Evolutionary conservation across 2,113 vertebrate genomes (phyloP).

Genomic region (Motacilla alba): DNA sequence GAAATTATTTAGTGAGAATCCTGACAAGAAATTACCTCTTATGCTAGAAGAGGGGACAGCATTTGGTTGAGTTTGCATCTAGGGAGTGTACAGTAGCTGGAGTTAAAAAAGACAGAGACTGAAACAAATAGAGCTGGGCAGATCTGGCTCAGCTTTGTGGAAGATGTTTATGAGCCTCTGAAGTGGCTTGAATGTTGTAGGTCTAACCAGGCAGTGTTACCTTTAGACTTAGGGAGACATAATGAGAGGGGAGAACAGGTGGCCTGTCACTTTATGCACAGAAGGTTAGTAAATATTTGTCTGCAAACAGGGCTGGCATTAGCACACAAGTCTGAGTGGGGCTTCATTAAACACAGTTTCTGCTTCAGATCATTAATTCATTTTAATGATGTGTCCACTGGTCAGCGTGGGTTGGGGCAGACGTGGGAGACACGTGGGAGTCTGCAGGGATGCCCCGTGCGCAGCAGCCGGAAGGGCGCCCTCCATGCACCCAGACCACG

Average conservation of each 20-base stretch:
- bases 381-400: conserved; percentile 60
- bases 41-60: neutral
- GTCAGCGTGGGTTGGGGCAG: neutral
- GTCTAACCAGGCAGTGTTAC: neutral
- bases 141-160: neutral
- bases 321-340: neutral
- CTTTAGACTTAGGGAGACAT: neutral
- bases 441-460: neutral
- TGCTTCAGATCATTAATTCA: conserved; percentile 68
- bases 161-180: neutral
- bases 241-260: conserved; percentile 50
- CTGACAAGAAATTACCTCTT: conserved; percentile 33
- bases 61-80: conserved; percentile 18
- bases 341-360: conserved; percentile 67
- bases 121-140: conserved; percentile 22
- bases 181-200: neutral
- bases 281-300: conserved; percentile 56
- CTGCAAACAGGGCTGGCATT: conserved; percentile 51
- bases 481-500: neutral
- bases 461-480: neutral
- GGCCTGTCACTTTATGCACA: neutral
- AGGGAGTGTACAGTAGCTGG: conserved; percentile 19
- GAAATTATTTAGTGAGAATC: neutral
- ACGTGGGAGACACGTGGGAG: neutral
- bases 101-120: neutral